A percentile compares a stretch with the other conserved stretches of the same genome.
phyloP scores from a whole-genome alignment of 1,140 invertebrate species.

The Bombus sylvicola region DNA sequence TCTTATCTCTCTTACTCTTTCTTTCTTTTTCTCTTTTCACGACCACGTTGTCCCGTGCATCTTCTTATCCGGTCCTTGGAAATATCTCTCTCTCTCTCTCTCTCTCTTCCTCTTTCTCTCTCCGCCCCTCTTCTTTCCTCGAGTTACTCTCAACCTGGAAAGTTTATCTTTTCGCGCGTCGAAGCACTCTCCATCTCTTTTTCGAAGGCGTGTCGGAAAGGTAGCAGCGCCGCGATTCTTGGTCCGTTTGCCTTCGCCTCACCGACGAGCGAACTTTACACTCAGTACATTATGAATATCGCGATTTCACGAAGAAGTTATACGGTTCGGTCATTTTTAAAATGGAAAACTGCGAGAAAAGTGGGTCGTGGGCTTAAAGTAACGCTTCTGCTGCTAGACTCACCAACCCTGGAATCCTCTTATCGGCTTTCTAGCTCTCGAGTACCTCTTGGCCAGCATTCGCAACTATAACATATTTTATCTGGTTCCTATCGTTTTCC shows the following conservation, averaged over 20 bases:
- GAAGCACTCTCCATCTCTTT: background rate
- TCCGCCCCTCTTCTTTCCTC: background rate
- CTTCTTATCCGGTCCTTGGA: slow-evolving; percentile 28
- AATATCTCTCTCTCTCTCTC: slow-evolving; percentile 14
- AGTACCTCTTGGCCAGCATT: slow-evolving; percentile 19
- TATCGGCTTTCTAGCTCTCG: slow-evolving; percentile 44
- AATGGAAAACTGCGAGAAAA: slow-evolving; percentile 52
- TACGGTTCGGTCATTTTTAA: slow-evolving; percentile 63
- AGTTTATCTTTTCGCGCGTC: slow-evolving; percentile 74
- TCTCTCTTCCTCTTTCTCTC: background rate
- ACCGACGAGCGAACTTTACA: slow-evolving; percentile 68
- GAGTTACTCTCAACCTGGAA: slow-evolving; percentile 26
- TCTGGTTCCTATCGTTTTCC: background rate
- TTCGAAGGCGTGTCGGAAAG: background rate
- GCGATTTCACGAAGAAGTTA: slow-evolving; percentile 67
- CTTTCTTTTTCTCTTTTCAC: background rate
- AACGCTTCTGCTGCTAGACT: background rate
- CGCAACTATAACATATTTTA: background rate
- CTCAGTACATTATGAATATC: slow-evolving; percentile 74
- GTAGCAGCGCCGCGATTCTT: slow-evolving; percentile 24
- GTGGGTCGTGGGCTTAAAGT: slow-evolving; percentile 37
- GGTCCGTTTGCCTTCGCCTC: slow-evolving; percentile 9
- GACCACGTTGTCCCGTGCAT: slow-evolving; percentile 4
- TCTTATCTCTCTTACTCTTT: background rate
- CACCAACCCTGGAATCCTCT: slow-evolving; percentile 39